Base-by-base conservation (phyloP, 2,113 vertebrate species). In the Philantomba maxwellii region DNA sequence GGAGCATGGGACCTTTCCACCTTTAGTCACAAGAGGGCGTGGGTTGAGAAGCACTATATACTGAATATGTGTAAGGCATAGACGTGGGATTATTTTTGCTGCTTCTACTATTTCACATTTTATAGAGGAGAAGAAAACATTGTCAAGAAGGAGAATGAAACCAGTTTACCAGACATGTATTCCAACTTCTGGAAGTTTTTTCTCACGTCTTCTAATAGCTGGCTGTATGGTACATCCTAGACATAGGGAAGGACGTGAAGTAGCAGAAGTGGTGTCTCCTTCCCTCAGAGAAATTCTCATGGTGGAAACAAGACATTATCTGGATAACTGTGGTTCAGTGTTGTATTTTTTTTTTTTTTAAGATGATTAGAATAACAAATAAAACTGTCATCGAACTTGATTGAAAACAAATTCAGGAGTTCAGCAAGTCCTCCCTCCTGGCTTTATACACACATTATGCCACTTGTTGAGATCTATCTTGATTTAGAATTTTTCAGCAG, bases 71-170 rank as follows among this genome's bases (percentile, higher is more conserved):
- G 25, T 81, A 8, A 91, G 28, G 14, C 51, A 23, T 6, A 84
- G 16, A 64, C 8, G 2, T 30, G 66, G 80, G 17, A 86, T 91
- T 86, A 25, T 75, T n/a, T 93, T 82, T 82, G 26, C 60, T 51
- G 16, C 89, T 78, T 45, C 28, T 58, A 0, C 62, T 14, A 30
- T 33, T 87, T 62, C 36, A 39, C 14, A 0, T 95, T 80, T 81
- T 55, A 58, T 16, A 26, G 5, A 60, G 6, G n/a, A 62, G 25
- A 26, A 14, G 10, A 60, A 70, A 47, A 64, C 53, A 73, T 7
- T 95, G 12, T 94, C 17, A 85, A 95, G 30, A 81, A 58, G 23
- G 78, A 87, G 85, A 91, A 75, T 51, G 83, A 66, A 95, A 85
- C n/a, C 49, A 57, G 87, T 36, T 81, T 51, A 26, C 10, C 58